Percentiles rank a stretch among this genome's conserved stretches.
Evolutionary conservation across 1,140 invertebrate species (phyloP).

Genomic region (Polyergus mexicanus): DNA sequence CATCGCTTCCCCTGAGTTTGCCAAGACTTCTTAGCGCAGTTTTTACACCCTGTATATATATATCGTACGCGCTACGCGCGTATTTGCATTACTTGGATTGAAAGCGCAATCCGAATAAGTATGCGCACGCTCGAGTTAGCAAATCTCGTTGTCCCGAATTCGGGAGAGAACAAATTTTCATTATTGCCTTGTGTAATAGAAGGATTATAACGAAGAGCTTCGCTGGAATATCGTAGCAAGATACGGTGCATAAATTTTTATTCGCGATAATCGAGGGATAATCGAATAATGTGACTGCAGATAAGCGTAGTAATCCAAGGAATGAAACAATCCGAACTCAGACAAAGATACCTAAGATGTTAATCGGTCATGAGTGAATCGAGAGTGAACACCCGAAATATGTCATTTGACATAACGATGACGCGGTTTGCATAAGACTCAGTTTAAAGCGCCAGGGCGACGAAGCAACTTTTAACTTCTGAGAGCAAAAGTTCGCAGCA

Average conservation of each 20-base stretch:
- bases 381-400: conserved; percentile 30
- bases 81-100: conserved; percentile 9
- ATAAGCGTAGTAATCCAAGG: neutral
- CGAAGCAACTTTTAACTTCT: conserved; percentile 65
- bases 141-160: conserved; percentile 11
- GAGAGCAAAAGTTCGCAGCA: conserved; percentile 55
- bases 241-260: neutral
- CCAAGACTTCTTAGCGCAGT: conserved; percentile 21
- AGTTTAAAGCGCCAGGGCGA: conserved; percentile 46
- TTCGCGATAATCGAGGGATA: neutral
- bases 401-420: conserved; percentile 39
- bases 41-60: conserved; percentile 5
- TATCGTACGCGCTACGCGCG: too few species aligned
- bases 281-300: neutral
- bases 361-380: neutral
- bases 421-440: conserved; percentile 44
- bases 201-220: neutral
- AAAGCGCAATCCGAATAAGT: conserved; percentile 25
- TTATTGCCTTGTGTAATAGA: neutral
- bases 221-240: neutral
- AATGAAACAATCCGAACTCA: neutral
- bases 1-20: neutral
- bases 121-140: neutral
- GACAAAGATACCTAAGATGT: conserved; percentile 7
- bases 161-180: neutral